Evolutionary conservation across 2,888 invertebrate species (phyloP).

Genomic region (Drosophila macrospina): DNA sequence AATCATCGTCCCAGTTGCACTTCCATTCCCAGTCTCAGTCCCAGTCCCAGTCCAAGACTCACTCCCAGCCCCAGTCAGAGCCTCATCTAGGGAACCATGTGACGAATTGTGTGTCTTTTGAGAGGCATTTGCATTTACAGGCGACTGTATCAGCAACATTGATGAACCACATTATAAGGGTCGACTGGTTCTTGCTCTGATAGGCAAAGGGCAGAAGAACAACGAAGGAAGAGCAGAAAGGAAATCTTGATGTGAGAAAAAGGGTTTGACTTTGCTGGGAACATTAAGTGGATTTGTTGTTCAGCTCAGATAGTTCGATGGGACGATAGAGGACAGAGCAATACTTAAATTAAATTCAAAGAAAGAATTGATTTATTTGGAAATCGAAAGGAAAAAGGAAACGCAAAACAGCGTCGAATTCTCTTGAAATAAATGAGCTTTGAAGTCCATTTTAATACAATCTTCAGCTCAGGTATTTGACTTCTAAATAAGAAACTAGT

Average conservation of each 20-base stretch:
- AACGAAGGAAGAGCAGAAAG: conserved; percentile 49
- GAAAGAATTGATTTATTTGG: conserved; percentile 11
- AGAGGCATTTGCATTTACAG: conserved; percentile 32
- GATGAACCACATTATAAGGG: conserved; percentile 52
- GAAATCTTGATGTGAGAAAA: conserved; percentile 54
- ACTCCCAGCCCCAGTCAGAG: conserved; percentile 5
- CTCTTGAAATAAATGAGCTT: no score
- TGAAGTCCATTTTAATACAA: no score
- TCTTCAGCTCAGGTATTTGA: no score
- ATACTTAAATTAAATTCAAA: conserved; percentile 1
- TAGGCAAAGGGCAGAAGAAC: conserved; percentile 17
- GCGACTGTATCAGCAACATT: conserved; percentile 26
- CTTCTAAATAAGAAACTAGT: no score
- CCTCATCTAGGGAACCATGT: conserved; percentile 41
- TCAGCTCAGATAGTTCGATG: conserved; percentile 3
- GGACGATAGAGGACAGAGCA: neutral
- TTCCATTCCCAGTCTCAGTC: conserved; percentile 8
- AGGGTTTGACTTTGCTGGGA: conserved; percentile 47
- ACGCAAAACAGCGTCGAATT: no score
- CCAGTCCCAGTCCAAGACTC: conserved; percentile 4
- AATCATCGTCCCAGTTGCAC: conserved; percentile 56
- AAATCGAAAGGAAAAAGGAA: neutral
- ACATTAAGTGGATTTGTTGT: conserved; percentile 19
- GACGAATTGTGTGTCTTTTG: conserved; percentile 51
- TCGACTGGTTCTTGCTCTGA: conserved; percentile 33